These are phyloP conservation scores for Polymixis flavicincta DNA, from an alignment of 2,888 invertebrate species.

Conservation along the genomic window DNA sequence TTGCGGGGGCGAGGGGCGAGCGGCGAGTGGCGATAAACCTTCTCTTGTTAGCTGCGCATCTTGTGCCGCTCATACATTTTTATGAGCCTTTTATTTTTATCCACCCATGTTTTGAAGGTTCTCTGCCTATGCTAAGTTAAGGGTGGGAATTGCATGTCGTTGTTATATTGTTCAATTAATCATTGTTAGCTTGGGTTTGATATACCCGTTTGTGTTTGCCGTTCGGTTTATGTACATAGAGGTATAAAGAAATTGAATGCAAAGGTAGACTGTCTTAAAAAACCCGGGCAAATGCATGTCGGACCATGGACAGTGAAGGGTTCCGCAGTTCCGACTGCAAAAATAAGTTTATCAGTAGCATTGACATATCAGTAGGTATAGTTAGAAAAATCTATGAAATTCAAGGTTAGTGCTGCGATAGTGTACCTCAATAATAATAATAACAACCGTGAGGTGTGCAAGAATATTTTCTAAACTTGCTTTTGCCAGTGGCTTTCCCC, in stretches of 20 bases:
- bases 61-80: constrained; percentile 88
- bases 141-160: constrained; percentile 29
- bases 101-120: constrained; percentile 84
- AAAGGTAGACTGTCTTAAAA: not conserved
- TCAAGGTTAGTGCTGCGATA: not conserved
- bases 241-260: not conserved
- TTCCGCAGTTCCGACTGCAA: not conserved
- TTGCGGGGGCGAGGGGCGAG: constrained; percentile 32
- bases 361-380: no score
- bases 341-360: not conserved
- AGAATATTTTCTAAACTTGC: no score
- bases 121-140: constrained; percentile 36
- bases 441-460: not conserved
- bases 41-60: constrained; percentile 86
- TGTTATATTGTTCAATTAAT: constrained; percentile 49
- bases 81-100: constrained; percentile 86
- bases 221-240: not conserved
- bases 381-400: not conserved
- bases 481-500: no score
- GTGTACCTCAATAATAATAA: not conserved
- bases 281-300: not conserved
- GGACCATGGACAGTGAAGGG: not conserved
- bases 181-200: constrained; percentile 12
- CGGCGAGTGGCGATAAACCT: constrained; percentile 63
- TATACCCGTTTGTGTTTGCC: not conserved